These are phyloP conservation scores for Cremastinae sp. DNA, from an alignment of 2,888 invertebrate species.

Conservation along the genomic window DNA sequence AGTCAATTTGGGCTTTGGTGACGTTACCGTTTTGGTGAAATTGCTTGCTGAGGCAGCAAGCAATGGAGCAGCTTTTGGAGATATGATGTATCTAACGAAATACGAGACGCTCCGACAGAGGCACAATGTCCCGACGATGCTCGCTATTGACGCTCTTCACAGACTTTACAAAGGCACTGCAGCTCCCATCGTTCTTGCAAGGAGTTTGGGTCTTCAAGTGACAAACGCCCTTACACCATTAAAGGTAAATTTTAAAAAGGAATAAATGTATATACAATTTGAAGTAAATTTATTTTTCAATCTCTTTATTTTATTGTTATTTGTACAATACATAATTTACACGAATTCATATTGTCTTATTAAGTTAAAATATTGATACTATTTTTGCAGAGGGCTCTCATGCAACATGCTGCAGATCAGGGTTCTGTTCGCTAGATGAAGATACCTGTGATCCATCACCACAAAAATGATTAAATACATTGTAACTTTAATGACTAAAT, in stretches of 20 bases:
- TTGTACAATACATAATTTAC: neutral
- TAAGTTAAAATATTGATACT: conserved; percentile 37
- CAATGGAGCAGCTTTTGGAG: conserved; percentile 88
- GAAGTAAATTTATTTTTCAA: neutral
- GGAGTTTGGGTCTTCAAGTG: conserved; percentile 91
- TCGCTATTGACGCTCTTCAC: conserved; percentile 93
- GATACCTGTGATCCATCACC: no score
- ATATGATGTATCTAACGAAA: conserved; percentile 85
- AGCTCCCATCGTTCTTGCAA: conserved; percentile 88
- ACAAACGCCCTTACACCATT: conserved; percentile 88
- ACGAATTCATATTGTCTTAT: neutral
- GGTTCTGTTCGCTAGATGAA: conserved; percentile 30
- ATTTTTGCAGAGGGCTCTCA: conserved; percentile 69
- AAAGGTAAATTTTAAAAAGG: conserved; percentile 82
- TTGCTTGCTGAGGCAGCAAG: conserved; percentile 86
- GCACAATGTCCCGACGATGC: conserved; percentile 93
- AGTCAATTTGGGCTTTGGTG: conserved; percentile 98
- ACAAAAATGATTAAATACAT: no score
- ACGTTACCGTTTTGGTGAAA: conserved; percentile 88
- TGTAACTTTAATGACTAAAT: no score
- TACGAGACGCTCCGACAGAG: conserved; percentile 93
- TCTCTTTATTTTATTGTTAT: neutral
- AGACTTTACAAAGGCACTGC: conserved; percentile 89
- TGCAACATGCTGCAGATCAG: conserved; percentile 71
- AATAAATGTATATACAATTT: neutral